Conservation (phyloP, 1,140 invertebrate genomes). For the Hylaeus anthracinus region DNA sequence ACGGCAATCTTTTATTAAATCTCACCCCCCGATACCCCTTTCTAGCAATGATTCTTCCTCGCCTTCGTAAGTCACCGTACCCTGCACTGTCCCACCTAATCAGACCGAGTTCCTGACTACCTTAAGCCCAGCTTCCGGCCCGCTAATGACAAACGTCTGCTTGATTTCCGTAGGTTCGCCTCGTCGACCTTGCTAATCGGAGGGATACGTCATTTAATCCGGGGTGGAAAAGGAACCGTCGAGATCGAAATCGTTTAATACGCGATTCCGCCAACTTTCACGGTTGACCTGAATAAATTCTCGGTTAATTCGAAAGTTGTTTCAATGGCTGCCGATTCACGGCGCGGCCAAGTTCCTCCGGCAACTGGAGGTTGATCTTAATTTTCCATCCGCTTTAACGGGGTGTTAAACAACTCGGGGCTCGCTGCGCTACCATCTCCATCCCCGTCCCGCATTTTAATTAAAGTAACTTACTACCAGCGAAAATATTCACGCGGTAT, state of each 20-base stretch:
- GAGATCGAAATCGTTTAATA: conserved; percentile 13
- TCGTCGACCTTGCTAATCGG: not conserved
- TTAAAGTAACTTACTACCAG: not conserved
- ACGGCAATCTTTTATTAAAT: conserved; percentile 72
- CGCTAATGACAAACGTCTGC: conserved; percentile 68
- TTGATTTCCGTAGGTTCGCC: conserved; percentile 47
- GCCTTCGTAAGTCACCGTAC: conserved; percentile 1
- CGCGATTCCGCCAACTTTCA: not conserved
- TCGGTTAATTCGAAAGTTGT: conserved; percentile 17
- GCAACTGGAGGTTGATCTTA: conserved; percentile 1
- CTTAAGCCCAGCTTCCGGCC: conserved; percentile 64
- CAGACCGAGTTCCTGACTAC: conserved; percentile 65
- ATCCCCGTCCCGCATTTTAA: not conserved
- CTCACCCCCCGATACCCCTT: conserved; percentile 53
- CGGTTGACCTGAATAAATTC: conserved; percentile 8
- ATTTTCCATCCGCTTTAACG: conserved; percentile 21
- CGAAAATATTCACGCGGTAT: conserved; percentile 1
- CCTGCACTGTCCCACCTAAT: conserved; percentile 46
- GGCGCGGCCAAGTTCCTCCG: not conserved
- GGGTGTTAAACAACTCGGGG: conserved; percentile 3
- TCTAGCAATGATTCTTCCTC: conserved; percentile 3
- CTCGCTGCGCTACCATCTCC: not conserved
- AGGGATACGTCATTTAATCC: conserved; percentile 18
- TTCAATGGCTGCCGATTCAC: conserved; percentile 18
- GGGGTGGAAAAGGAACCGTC: not conserved